Base-by-base conservation (phyloP, 2,113 vertebrate genomes). In the Corythoichthys haematopterus region DNA sequence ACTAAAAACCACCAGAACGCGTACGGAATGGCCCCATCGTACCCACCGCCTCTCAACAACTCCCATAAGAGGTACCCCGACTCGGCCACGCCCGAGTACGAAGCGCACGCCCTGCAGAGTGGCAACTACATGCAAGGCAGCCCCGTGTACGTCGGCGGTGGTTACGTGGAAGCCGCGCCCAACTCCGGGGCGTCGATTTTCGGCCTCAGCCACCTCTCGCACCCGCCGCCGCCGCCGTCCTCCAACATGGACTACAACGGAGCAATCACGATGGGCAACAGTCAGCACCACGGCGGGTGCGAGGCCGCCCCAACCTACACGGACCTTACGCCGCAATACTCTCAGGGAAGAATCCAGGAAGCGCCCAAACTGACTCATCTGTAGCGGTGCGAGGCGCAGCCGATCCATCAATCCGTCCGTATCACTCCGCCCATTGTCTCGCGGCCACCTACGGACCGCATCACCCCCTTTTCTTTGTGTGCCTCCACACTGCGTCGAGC, bases 271-370 rank as follows among this genome's bases (percentile, higher is more conserved):
- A 93, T 98, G 93, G 92, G 92, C 80, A 96, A 93, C 88, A 94
- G 92, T 85, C 96, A 97, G 88, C 96, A 97, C 67, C 94, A 96
- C 58, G 95, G 94, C 90, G 93, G 94, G 68, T 96, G 95, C 61
- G 97, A 99, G 82, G 89, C 94, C 0, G 94, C 95, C 81, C 93
- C 95, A 67, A 95, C 97, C 68, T 98, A 98, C 86, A 97, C 97
- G 93, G 97, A 98, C 93, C 94, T 98, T 90, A 95, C 95, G 2
- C 82, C 94, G 92, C 96, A 98, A 89, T 97, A 96, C 93, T 94
- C 96, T 98, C 97, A 98, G 95, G 97, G 94, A 97, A 98, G 94
- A 96, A 98, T 97, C 95, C 97, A 98, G 93, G 97, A 98, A 97
- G 96, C 94, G 66, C 97, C 97, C 88, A 98, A 98, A 91, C 91